These are phyloP conservation scores for Thalassarche chlororhynchos DNA, from an alignment of 2,113 vertebrate genomes.

Conservation along the genomic window DNA sequence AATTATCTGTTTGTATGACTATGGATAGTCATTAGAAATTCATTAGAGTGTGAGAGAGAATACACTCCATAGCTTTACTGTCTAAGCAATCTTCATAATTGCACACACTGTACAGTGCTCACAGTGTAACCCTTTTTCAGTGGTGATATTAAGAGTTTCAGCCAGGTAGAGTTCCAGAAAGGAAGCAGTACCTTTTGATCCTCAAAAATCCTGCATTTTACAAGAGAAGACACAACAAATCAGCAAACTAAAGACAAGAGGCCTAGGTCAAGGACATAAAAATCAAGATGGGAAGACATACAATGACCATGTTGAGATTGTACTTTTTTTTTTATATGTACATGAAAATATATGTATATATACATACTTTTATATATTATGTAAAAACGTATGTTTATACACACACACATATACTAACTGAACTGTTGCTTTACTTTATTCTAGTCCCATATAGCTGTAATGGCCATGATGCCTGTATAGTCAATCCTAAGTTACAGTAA, in stretches of 20 bases:
- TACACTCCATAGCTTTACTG: background rate
- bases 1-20: conserved; percentile 13
- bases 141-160: background rate
- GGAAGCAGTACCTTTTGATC: background rate
- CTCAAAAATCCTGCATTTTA: background rate
- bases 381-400: background rate
- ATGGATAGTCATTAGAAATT: conserved; percentile 8
- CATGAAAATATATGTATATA: background rate
- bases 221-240: background rate
- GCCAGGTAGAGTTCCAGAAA: background rate
- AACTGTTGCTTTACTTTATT: background rate
- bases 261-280: background rate
- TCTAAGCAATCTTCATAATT: background rate
- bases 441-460: background rate
- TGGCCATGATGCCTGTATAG: background rate
- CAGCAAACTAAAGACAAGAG: background rate
- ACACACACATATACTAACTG: background rate
- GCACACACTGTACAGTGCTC: background rate
- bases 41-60: background rate
- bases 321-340: background rate
- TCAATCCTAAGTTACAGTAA: background rate
- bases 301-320: background rate
- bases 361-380: background rate
- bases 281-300: background rate
- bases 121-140: background rate